Evolutionary conservation across 2,888 invertebrate genomes (phyloP).

Genomic region (Cyclophora albipunctata): DNA sequence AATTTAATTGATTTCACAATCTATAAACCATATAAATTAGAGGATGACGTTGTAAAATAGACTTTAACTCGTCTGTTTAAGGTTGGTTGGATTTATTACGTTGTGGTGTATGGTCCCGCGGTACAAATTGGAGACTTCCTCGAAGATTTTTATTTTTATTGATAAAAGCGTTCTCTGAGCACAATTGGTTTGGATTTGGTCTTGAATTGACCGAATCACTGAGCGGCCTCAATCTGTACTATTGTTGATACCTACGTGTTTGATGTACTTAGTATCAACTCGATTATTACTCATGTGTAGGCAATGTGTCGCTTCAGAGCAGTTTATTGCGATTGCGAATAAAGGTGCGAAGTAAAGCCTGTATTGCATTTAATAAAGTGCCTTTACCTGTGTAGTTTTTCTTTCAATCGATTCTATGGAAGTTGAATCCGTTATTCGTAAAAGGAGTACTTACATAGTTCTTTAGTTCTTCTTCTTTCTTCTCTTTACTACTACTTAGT

Average conservation of each 20-base stretch:
- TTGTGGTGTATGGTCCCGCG: constrained; percentile 11
- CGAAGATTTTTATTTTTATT: constrained; percentile 70
- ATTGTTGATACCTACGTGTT: constrained; percentile 21
- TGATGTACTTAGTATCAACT: neutral
- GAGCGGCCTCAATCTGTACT: constrained; percentile 24
- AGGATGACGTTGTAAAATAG: constrained; percentile 8
- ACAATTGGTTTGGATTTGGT: constrained; percentile 67
- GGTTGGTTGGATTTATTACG: constrained; percentile 17
- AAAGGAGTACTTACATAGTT: no score
- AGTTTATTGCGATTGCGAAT: no score
- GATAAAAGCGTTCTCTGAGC: constrained; percentile 54
- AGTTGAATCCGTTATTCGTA: no score
- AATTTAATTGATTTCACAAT: constrained; percentile 57
- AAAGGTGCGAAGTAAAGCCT: no score
- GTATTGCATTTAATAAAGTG: no score
- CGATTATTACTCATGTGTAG: no score
- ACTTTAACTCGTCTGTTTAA: constrained; percentile 5
- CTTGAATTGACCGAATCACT: constrained; percentile 55
- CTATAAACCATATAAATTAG: constrained; percentile 20
- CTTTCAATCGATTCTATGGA: no score
- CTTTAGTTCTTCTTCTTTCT: no score
- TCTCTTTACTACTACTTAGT: no score
- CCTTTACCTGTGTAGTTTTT: no score
- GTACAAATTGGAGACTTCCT: constrained; percentile 68
- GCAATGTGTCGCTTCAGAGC: no score